These are phyloP conservation scores for Hemicrepidius hirtus DNA, from an alignment of 2,888 invertebrate genomes.

Conservation along the genomic window DNA sequence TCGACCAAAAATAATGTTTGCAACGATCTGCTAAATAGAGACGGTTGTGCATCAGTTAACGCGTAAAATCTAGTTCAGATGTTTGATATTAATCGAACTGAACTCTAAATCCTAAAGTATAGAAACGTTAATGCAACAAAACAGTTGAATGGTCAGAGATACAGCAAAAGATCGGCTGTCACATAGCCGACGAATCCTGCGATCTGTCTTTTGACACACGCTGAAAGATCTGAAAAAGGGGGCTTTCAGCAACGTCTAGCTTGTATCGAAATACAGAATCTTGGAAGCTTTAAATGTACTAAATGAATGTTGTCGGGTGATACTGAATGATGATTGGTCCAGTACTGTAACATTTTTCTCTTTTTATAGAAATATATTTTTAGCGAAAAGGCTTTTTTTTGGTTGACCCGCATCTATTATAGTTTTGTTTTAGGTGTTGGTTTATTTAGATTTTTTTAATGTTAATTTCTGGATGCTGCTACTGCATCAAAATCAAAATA, in stretches of 20 bases:
- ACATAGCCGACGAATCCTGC: slow-evolving; percentile 14
- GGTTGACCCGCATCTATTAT: too few relatives aligned
- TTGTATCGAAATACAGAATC: slow-evolving; percentile 24
- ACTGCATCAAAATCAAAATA: too few relatives aligned
- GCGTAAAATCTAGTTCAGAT: not conserved
- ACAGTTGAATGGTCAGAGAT: slow-evolving; percentile 13
- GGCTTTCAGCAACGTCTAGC: slow-evolving; percentile 18
- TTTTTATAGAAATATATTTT: not conserved
- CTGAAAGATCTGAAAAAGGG: slow-evolving; percentile 29
- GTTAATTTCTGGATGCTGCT: too few relatives aligned
- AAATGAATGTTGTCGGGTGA: slow-evolving; percentile 18
- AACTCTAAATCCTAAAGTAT: not conserved
- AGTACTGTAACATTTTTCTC: not conserved
- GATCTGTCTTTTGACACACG: slow-evolving; percentile 30
- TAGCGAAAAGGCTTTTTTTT: too few relatives aligned
- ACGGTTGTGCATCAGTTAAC: not conserved
- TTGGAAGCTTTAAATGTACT: slow-evolving; percentile 2
- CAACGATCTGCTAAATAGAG: not conserved
- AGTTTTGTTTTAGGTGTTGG: too few relatives aligned
- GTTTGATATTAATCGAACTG: not conserved
- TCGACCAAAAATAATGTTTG: not conserved
- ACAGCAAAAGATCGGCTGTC: slow-evolving; percentile 21
- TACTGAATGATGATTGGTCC: not conserved
- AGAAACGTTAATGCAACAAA: not conserved
- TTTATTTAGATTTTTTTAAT: too few relatives aligned